phyloP scores from a whole-genome alignment of 2,888 invertebrate species.

The Tillus elongatus region DNA sequence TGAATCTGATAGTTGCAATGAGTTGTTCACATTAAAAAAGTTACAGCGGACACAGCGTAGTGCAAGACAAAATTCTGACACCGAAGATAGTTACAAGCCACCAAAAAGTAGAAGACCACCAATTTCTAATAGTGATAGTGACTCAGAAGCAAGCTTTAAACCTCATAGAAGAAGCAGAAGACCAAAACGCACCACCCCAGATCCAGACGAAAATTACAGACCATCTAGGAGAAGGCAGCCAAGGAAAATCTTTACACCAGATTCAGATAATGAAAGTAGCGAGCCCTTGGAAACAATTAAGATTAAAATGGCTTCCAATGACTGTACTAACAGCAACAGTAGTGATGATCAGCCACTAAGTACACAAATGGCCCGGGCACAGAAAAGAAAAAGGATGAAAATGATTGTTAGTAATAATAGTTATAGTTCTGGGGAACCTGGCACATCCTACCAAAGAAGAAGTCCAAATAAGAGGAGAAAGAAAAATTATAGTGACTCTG shows the following conservation, averaged over 20 bases:
- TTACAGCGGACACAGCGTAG: too few relatives aligned
- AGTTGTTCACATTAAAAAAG: too few relatives aligned
- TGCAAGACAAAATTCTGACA: conserved; percentile 1
- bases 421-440: neutral
- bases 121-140: conserved; percentile 3
- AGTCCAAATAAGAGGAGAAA: conserved; percentile 1
- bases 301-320: too few relatives aligned
- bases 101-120: neutral
- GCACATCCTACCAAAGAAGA: neutral
- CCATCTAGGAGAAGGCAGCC: conserved; percentile 36
- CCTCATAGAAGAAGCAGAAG: conserved; percentile 9
- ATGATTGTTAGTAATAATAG: conserved; percentile 6
- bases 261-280: conserved; percentile 18
- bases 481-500: too few relatives aligned
- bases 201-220: conserved; percentile 50
- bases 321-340: conserved; percentile 18
- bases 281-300: conserved; percentile 15
- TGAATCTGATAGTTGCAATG: too few relatives aligned
- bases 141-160: neutral
- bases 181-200: conserved; percentile 31
- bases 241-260: conserved; percentile 9
- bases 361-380: conserved; percentile 22
- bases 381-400: conserved; percentile 20
- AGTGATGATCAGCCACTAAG: conserved; percentile 25
- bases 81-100: neutral